Percentiles rank a stretch among this genome's conserved stretches.
phyloP scores from a whole-genome alignment of 2,888 invertebrate species.

The Hymenopus coronatus region DNA sequence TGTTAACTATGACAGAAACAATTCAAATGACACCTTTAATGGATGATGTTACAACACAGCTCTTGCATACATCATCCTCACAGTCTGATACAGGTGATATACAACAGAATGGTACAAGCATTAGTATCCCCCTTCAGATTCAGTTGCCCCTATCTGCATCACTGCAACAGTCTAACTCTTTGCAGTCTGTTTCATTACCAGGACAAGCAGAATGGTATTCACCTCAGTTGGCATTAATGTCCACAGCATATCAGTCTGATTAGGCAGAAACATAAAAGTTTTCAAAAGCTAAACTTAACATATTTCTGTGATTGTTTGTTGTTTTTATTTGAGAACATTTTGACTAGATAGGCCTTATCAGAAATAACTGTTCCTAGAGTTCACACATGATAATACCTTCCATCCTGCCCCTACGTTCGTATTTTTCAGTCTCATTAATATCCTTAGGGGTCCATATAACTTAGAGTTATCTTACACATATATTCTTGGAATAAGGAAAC shows the following conservation, averaged over 20 bases:
- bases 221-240: slow-evolving; percentile 8
- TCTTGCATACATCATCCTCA: neutral
- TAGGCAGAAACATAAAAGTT: neutral
- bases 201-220: slow-evolving; percentile 4
- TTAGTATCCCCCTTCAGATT: slow-evolving; percentile 11
- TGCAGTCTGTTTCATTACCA: slow-evolving; percentile 3
- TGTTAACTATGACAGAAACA: slow-evolving; percentile 10
- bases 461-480: no score
- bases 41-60: slow-evolving; percentile 4
- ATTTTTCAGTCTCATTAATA: no score
- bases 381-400: no score
- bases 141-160: slow-evolving; percentile 18
- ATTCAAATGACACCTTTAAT: slow-evolving; percentile 14
- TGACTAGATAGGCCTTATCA: no score
- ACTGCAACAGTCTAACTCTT: neutral
- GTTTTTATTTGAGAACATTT: no score
- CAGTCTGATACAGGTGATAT: neutral
- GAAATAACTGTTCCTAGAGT: no score
- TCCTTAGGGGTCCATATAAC: no score
- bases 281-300: no score
- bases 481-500: no score
- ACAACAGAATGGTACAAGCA: neutral
- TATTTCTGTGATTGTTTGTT: no score
- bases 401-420: no score
- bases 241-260: neutral